These are phyloP conservation scores for Micromussa lordhowensis DNA, from an alignment of 92 coral and sea anemone species.

Conservation along the genomic window DNA sequence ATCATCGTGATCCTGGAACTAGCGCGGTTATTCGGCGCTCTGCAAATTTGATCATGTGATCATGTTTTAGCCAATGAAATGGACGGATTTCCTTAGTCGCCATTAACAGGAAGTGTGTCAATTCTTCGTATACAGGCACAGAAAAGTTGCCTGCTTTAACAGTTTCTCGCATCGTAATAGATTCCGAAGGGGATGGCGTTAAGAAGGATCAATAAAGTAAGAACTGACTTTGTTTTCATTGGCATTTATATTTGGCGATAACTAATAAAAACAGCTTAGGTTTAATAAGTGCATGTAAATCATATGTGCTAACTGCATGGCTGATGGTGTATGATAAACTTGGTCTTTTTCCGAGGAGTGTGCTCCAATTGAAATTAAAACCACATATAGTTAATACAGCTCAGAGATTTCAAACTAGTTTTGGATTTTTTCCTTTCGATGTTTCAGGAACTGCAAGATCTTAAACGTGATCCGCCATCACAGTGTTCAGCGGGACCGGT, in stretches of 20 bases:
- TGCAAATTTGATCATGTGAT: constrained; percentile 31
- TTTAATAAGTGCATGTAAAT: constrained; percentile 19
- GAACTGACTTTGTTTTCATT: constrained; percentile 40
- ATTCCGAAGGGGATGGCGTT: constrained; percentile 80
- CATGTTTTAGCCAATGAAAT: constrained; percentile 20
- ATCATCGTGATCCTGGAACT: background rate
- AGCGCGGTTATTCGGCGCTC: background rate
- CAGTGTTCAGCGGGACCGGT: constrained; percentile 99
- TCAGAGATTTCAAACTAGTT: constrained; percentile 8
- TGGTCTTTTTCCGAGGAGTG: background rate
- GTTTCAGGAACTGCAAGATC: constrained; percentile 97
- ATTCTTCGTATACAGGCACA: background rate
- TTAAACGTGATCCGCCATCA: constrained; percentile 99
- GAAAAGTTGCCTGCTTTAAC: constrained; percentile 64
- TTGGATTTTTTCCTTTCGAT: constrained; percentile 46
- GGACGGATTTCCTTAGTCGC: constrained; percentile 26
- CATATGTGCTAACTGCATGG: constrained; percentile 10
- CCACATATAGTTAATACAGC: background rate
- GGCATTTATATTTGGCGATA: background rate
- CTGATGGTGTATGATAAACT: background rate
- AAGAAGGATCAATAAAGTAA: constrained; percentile 99
- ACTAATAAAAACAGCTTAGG: background rate
- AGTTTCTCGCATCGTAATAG: constrained; percentile 38
- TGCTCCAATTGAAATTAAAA: too few species aligned
- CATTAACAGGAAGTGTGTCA: constrained; percentile 89